These are phyloP conservation scores for Pristis pectinata DNA, from an alignment of 2,797 vertebrate species.

Conservation along the genomic window DNA sequence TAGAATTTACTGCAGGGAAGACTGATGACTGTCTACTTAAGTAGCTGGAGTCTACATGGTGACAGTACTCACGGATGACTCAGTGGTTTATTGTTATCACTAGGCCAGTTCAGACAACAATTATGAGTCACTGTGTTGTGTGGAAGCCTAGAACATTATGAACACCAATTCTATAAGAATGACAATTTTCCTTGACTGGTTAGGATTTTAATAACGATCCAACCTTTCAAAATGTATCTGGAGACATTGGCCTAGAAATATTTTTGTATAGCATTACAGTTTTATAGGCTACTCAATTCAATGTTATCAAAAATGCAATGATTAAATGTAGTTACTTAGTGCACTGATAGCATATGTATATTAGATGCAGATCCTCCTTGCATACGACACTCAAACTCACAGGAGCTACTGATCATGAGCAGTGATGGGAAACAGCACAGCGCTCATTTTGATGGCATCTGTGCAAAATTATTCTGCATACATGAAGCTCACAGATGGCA, in stretches of 20 bases:
- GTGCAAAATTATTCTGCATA: no score
- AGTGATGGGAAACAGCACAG: no score
- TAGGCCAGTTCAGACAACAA: neutral
- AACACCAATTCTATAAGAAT: neutral
- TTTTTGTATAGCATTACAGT: no score
- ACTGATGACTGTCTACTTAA: neutral
- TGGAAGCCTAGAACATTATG: neutral
- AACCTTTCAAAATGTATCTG: neutral
- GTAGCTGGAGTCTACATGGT: neutral
- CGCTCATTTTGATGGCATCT: no score
- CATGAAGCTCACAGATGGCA: no score
- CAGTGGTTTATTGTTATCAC: neutral
- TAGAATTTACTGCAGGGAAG: neutral
- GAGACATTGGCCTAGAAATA: neutral
- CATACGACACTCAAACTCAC: no score
- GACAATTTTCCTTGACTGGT: neutral
- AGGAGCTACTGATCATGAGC: no score
- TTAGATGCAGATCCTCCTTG: no score
- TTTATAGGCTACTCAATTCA: no score
- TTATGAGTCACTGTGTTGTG: neutral
- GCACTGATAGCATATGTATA: no score
- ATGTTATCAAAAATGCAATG: no score
- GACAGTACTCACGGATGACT: neutral
- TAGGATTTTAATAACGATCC: neutral
- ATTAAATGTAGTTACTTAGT: no score